Evolutionary conservation across 2,888 invertebrate species (phyloP), one percentile per base, ranked within the genome.

Genomic region (Phymatocera aterrima): DNA sequence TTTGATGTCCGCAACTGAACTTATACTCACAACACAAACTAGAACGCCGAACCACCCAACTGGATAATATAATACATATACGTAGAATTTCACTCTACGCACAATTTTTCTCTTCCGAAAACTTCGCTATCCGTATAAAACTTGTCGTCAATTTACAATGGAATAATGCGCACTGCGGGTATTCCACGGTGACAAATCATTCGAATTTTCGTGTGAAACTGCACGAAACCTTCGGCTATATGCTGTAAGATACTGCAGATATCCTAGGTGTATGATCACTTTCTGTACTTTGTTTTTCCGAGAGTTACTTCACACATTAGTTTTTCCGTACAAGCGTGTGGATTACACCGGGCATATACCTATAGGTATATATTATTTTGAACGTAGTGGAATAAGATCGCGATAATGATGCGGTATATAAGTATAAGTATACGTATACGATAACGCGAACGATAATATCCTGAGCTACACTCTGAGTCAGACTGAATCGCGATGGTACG

Each of bases 391-490:
- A 64, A 64, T 64, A 37, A 18, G 18, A 34, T 37, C 21, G 37
- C 34, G 61, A 64, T 64, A 64, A n/a, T 18, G n/a, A n/a, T n/a
- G 37, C 61, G 61, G n/a, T 64, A 37, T 64, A 37, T 64, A 21
- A 18, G 34, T 64, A 37, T 64, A 21, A 18, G 34, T 24, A 51
- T 60, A 37, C 5, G 68, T 51, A 51, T 72, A 31, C 34, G 72
- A 72, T 72, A 72, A 60, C 40, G 43, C 75, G 18, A 75, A 57
- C 57, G 37, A 57, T 57, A 51, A 51, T 72, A 65, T 78, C 77
- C 77, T 81, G 81, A 79, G 80, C 80, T 80, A 80, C 80, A 77
- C 81, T 81, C 85, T 87, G 85, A 87, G 80, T 87, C 86, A 86
- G 85, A 87, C 87, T 87, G 85, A 82, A 78, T 70, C 34, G 78